phyloP scores from a whole-genome alignment of 1,140 invertebrate genomes.

The Drosophila bocki region DNA sequence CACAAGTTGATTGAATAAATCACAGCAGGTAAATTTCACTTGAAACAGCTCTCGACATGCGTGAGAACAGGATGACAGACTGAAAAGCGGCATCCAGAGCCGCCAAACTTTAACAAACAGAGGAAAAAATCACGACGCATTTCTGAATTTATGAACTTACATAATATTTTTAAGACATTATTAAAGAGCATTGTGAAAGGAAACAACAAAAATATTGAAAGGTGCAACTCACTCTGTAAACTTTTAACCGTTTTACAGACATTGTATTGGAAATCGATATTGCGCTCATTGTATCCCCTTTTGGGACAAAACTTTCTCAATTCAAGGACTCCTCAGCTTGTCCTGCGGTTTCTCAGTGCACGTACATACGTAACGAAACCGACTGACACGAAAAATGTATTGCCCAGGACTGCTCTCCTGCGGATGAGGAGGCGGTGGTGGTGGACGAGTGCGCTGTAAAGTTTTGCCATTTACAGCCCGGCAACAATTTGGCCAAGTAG shows the following conservation, averaged over 20 bases:
- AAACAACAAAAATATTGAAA: neutral
- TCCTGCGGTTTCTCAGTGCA: neutral
- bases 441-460: constrained; percentile 28
- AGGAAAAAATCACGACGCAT: neutral
- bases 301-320: neutral
- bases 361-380: constrained; percentile 40
- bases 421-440: neutral
- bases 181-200: too few species aligned
- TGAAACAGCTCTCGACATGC: constrained; percentile 46
- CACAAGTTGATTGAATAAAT: constrained; percentile 82
- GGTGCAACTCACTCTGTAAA: neutral
- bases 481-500: constrained; percentile 77
- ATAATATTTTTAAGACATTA: too few species aligned
- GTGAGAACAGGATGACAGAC: constrained; percentile 41
- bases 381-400: constrained; percentile 66
- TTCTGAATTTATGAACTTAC: too few species aligned
- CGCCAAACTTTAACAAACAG: neutral
- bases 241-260: neutral
- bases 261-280: neutral
- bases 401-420: constrained; percentile 11
- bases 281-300: neutral
- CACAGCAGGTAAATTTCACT: constrained; percentile 68
- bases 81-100: neutral
- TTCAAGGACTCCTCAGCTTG: neutral
- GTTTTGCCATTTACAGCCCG: constrained; percentile 58